Evolutionary conservation across 2,888 invertebrate species (phyloP).

Genomic region (Aphidoletes aphidimyza): DNA sequence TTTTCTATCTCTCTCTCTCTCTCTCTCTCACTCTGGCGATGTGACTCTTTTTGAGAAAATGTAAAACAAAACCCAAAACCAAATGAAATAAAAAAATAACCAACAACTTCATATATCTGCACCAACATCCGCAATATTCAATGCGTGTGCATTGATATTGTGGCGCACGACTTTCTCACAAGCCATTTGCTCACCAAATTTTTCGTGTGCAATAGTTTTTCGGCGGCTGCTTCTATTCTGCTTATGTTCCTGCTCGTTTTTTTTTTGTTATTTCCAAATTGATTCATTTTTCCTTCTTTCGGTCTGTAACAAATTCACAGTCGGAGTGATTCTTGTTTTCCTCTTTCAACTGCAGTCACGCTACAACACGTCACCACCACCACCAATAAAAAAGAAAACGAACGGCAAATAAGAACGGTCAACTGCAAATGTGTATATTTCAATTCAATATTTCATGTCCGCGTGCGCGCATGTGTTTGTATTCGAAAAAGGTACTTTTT

Average conservation of each 20-base stretch:
- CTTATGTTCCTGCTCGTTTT: background rate
- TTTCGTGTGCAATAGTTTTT: slow-evolving; percentile 39
- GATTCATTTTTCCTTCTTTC: slow-evolving; percentile 41
- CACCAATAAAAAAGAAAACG: background rate
- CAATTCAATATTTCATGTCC: background rate
- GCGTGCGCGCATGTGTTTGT: slow-evolving; percentile 15
- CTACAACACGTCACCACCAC: no score
- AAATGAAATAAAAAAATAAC: background rate
- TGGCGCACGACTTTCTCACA: slow-evolving; percentile 14
- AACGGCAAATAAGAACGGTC: background rate
- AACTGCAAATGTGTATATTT: background rate
- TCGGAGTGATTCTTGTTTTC: slow-evolving; percentile 32
- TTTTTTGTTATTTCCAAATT: background rate
- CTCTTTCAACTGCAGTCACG: background rate
- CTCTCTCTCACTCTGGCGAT: no score
- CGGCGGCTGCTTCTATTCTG: background rate
- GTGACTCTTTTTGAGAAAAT: slow-evolving; percentile 15
- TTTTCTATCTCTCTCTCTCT: no score
- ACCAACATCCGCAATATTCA: slow-evolving; percentile 53
- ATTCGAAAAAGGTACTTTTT: slow-evolving; percentile 52
- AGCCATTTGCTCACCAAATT: slow-evolving; percentile 48
- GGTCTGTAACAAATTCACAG: slow-evolving; percentile 35
- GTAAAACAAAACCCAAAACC: background rate
- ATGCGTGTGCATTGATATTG: slow-evolving; percentile 17
- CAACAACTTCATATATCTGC: slow-evolving; percentile 31